Evolutionary conservation across 2,888 invertebrate species (phyloP).

Genomic region (Drosophila kuntzei): DNA sequence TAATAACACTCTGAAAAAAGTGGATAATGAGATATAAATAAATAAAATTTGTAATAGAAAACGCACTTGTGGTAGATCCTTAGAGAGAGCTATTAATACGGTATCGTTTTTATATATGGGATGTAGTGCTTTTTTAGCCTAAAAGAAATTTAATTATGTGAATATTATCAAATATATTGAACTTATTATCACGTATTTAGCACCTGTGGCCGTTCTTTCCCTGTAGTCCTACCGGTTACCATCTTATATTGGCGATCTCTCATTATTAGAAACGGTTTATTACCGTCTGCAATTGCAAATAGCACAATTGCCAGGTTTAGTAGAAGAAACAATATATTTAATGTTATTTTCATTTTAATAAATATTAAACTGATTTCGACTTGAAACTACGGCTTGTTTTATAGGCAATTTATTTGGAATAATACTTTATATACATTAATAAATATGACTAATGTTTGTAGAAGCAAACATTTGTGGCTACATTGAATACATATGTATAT

Average conservation of each 20-base stretch:
- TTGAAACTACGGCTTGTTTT: background rate
- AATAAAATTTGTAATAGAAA: background rate
- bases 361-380: background rate
- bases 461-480: background rate
- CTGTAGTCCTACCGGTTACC: background rate
- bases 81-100: background rate
- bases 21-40: background rate
- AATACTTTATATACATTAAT: background rate
- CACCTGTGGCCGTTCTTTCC: background rate
- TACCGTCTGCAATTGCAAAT: background rate
- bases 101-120: conserved; percentile 9
- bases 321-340: background rate
- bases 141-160: background rate
- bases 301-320: background rate
- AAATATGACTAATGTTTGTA: background rate
- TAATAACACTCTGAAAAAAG: background rate
- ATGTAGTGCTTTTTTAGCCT: background rate
- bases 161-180: background rate
- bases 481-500: background rate
- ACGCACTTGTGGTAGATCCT: conserved; percentile 1
- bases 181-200: background rate
- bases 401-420: background rate
- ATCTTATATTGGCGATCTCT: background rate
- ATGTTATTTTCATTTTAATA: background rate
- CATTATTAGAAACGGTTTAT: background rate